phyloP scores from a whole-genome alignment of 35 echinoderm and acorn worm species.

The Hemicentrotus pulcherrimus region DNA sequence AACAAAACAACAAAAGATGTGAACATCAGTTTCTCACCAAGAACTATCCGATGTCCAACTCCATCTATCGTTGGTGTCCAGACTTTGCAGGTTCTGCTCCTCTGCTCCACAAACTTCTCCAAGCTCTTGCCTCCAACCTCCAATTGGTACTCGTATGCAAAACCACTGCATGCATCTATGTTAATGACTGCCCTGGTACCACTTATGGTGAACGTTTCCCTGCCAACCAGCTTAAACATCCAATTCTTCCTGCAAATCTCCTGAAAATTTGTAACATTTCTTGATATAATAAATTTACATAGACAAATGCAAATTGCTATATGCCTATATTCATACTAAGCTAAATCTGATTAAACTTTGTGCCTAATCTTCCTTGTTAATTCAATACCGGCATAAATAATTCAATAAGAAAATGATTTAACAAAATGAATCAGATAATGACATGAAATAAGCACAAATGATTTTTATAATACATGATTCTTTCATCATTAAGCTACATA shows the following conservation, averaged over 20 bases:
- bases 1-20: too few relatives aligned
- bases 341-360: too few relatives aligned
- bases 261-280: conserved; percentile 28
- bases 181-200: conserved; percentile 80
- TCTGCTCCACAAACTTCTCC: conserved; percentile 91
- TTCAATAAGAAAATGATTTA: too few relatives aligned
- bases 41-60: conserved; percentile 82
- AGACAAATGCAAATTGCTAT: too few relatives aligned
- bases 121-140: conserved; percentile 89
- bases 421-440: too few relatives aligned
- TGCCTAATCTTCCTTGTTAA: too few relatives aligned
- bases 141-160: conserved; percentile 95
- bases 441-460: too few relatives aligned
- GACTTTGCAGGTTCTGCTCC: conserved; percentile 85
- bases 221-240: conserved; percentile 99
- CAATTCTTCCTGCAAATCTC: conserved; percentile 88
- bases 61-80: conserved; percentile 85
- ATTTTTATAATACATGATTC: too few relatives aligned
- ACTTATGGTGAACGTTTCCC: conserved; percentile 86
- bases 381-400: too few relatives aligned
- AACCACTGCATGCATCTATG: conserved; percentile 88
- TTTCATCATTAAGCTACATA: too few relatives aligned
- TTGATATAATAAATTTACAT: too few relatives aligned
- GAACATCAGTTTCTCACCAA: conserved; percentile 63
- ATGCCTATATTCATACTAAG: too few relatives aligned